Percentiles rank a stretch among this genome's conserved stretches.
Conservation (phyloP, 2,797 vertebrate genomes). For the Xerus rutilus region DNA sequence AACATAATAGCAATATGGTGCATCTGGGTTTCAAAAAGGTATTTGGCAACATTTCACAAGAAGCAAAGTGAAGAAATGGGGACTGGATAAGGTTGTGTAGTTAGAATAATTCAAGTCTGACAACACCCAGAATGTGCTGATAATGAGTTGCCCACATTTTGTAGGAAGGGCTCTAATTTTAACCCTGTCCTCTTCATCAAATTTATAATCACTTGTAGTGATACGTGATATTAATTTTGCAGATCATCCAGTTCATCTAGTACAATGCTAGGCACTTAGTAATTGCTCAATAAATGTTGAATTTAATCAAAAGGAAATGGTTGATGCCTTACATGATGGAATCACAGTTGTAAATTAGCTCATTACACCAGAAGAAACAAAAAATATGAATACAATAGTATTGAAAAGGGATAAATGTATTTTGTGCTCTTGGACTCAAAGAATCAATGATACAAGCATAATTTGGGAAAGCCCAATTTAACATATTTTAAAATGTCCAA, state of each 20-base stretch:
- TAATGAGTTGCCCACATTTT: slow-evolving; percentile 48
- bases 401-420: slow-evolving; percentile 47
- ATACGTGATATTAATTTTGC: slow-evolving; percentile 37
- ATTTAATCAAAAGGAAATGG: slow-evolving; percentile 45
- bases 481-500: not conserved
- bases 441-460: slow-evolving; percentile 9
- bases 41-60: slow-evolving; percentile 63
- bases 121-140: slow-evolving; percentile 26
- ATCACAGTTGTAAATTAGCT: slow-evolving; percentile 54
- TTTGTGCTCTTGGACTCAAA: slow-evolving; percentile 32
- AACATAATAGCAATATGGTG: slow-evolving; percentile 56
- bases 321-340: slow-evolving; percentile 38
- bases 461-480: slow-evolving; percentile 12
- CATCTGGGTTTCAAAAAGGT: slow-evolving; percentile 53
- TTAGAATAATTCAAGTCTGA: slow-evolving; percentile 61
- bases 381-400: slow-evolving; percentile 56
- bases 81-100: not conserved
- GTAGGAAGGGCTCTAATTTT: slow-evolving; percentile 54
- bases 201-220: slow-evolving; percentile 28
- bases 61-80: slow-evolving; percentile 39
- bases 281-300: slow-evolving; percentile 65
- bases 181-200: slow-evolving; percentile 40
- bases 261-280: not conserved
- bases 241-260: slow-evolving; percentile 14
- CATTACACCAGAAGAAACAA: slow-evolving; percentile 48